Evolutionary conservation across 2,797 vertebrate species (phyloP).

Genomic region (Rallus crepitans): DNA sequence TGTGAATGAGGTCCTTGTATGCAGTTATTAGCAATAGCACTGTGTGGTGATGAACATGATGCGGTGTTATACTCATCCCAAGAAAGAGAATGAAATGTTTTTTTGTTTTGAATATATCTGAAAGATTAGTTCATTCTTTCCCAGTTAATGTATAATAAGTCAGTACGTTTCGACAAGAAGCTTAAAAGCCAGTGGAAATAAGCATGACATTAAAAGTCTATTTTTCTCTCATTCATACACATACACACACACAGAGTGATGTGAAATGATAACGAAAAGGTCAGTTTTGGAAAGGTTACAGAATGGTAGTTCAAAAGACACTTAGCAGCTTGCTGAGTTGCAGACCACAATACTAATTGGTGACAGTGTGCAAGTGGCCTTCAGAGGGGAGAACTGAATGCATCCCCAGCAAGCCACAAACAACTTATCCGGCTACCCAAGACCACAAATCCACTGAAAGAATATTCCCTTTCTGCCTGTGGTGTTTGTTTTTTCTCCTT

Average conservation of each 20-base stretch:
- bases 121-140: neutral
- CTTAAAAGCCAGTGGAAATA: slow-evolving; percentile 36
- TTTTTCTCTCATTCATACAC: neutral
- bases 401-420: slow-evolving; percentile 11
- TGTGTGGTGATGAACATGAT: neutral
- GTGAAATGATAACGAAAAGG: slow-evolving; percentile 49
- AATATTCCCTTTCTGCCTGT: neutral
- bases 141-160: neutral
- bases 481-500: neutral
- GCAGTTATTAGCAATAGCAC: neutral
- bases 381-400: slow-evolving; percentile 30
- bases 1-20: rapidly evolving
- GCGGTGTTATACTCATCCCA: neutral
- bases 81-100: neutral
- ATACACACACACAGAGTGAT: neutral
- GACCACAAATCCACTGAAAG: neutral
- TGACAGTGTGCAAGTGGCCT: neutral
- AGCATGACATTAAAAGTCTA: slow-evolving; percentile 16
- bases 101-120: neutral
- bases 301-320: slow-evolving; percentile 18
- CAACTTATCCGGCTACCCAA: neutral
- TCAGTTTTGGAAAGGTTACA: slow-evolving; percentile 63
- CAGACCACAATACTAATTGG: slow-evolving; percentile 58
- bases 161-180: slow-evolving; percentile 18
- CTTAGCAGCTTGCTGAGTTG: slow-evolving; percentile 29